Evolutionary conservation across 1,140 invertebrate species (phyloP), one percentile per base, ranked within the genome.

Genomic region (Oryctes rhinoceros): DNA sequence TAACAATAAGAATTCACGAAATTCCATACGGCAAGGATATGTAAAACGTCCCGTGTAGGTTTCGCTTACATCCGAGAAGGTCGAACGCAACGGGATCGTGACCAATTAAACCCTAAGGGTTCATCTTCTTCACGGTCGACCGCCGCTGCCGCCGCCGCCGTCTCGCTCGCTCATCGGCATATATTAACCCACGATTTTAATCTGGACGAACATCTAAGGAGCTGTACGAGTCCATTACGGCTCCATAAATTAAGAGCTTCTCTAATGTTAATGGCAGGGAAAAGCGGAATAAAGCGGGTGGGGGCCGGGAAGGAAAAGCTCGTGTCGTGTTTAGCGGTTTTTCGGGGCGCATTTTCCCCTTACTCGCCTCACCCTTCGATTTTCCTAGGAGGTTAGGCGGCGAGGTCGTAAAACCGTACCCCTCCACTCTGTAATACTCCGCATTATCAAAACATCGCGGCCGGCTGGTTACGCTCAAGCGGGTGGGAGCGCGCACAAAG

Each of bases 201-300:
- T 59, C 53, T 59, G 53, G 53, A 18, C 53, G 53, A 59, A 59
- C 53, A 18, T 59, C 53, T 59, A 59, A 59, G 53, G 18, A 59
- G n/a, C 53, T 59, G 53, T 59, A 59, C 18, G 53, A 59, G 53
- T 59, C 53, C 53, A 59, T 59, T 59, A 59, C n/a, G 53, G 15
- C 53, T 59, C n/a, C 53, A 59, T 59, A 59, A 59, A 59, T 59
- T 59, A 59, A 59, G 53, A 59, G 53, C 53, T 59, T 59, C 53
- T 59, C 53, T 59, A 59, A 59, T 59, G 53, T 59, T 59, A 59
- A 59, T 18, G 53, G 53, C 18, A 3, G 15, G 15, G 13, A 15
- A 59, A 59, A 18, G 53, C 53, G 53, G 18, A 59, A 15, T 18
- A 15, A 10, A 44, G 39, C 1, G 39, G 39, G 39, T 5, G 39